phyloP scores from a whole-genome alignment of 2,888 invertebrate genomes.

The Rotaria magnacalcarata region DNA sequence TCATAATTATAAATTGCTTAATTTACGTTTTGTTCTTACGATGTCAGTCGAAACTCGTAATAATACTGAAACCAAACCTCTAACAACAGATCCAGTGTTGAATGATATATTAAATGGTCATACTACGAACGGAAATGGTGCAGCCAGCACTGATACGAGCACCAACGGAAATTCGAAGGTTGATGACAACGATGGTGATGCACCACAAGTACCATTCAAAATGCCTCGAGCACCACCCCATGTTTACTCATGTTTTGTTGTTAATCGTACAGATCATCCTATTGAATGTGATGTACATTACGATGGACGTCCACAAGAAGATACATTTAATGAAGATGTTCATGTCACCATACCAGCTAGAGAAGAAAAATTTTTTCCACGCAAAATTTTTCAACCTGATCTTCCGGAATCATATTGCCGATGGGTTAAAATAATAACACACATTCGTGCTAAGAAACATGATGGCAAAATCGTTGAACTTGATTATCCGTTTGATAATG shows the following conservation, averaged over 20 bases:
- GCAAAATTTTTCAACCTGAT: conserved; percentile 19
- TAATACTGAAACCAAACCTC: too few relatives aligned
- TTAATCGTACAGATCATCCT: background rate
- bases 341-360: background rate
- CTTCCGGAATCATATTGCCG: conserved; percentile 3
- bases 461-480: background rate
- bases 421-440: conserved; percentile 14
- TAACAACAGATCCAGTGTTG: too few relatives aligned
- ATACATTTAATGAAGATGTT: background rate
- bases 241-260: conserved; percentile 22
- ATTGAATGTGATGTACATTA: background rate
- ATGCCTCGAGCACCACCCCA: conserved; percentile 16
- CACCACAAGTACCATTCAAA: background rate
- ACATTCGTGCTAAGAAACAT: background rate
- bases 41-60: too few relatives aligned
- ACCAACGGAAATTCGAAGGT: background rate
- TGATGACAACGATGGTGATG: background rate
- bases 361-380: background rate
- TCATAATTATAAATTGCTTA: too few relatives aligned
- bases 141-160: background rate
- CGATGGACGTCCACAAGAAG: background rate
- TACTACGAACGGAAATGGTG: background rate
- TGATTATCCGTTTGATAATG: conserved; percentile 26
- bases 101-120: background rate
- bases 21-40: too few relatives aligned